Base-by-base conservation (phyloP, 2,797 vertebrate genomes). In the Pelobates cultripes region DNA sequence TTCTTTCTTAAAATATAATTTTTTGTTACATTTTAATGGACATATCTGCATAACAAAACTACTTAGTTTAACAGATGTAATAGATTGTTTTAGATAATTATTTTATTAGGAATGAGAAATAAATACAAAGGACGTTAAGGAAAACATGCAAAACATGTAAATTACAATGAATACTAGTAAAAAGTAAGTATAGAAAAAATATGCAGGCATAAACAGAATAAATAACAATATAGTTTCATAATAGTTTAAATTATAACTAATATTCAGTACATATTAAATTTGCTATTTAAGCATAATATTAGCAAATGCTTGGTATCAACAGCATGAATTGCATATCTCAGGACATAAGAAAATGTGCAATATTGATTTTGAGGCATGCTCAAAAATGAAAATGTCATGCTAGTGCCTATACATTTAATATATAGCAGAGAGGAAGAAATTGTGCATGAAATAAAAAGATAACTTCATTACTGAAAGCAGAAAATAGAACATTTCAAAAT, bases 371-470 rank as follows among this genome's bases (percentile, higher is more conserved):
- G 42, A 66, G 67, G 51, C 75, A 82, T 69, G 51, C 69, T 51
- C 55, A 61, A 66, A 60, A 82, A 68, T 69, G 44, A 55, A 60
- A 82, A 44, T 72, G 81, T 78, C 70, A 78, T 66, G 61, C 69
- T 73, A 45, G 61, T 78, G 75, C 75, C 69, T 77, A 78, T 83
- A 75, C 74, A 73, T 75, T 78, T 69, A 78, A 83, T 51, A 61
- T 60, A 13, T 74, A 73, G 71, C 70, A 83, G 7, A 51, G 71
- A 70, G 71, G 63, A 75, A 78, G 73, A 78, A 83, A 83, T 83
- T 78, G 76, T 83, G 81, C 81, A 83, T 83, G 81, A 83, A 83
- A 83, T 83, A 83, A 83, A 83, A 83, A 78, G 63, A 78, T 78
- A 83, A 75, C 70, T 83, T 78, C 76, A 83, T 83, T 83, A 78